Base-by-base conservation (phyloP, 2,888 invertebrate species). In the Abscondita cerata region DNA sequence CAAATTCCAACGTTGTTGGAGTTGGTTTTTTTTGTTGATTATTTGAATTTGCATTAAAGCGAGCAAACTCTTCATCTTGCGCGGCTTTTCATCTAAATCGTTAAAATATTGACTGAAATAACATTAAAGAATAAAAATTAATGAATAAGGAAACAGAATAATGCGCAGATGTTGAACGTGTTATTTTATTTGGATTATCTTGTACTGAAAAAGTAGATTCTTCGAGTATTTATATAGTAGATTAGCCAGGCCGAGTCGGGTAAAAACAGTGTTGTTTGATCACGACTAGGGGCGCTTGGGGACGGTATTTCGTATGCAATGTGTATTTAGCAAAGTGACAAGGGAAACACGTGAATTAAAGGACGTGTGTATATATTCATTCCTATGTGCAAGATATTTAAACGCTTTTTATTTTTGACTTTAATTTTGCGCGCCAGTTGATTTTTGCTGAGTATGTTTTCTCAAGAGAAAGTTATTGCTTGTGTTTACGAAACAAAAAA, bases 161-260 rank as follows among this genome's bases (percentile, higher is more conserved):
- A 72, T 65, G 68, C 70, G 67, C 72, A 73, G 74, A 73, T 73
- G 74, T 69, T 64, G 62, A 66, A 65, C 65, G 63, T 71, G 70
- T 72, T 72, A 72, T 73, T 73, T 70, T 75, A 71, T 75, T 75
- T 74, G 73, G 71, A 73, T 74, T 70, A 73, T 73, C 75, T 73
- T 74, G 68, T 67, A 66, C 65, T 59, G 68, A 69, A 73, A n/a
- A 72, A 72, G 71, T 73, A 70, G 72, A 69, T 72, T 72, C 70
- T 68, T 75, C 70, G 75, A 79, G 78, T 80, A 78, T 80, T 80
- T 79, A 78, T 75, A 74, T 74, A 78, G 75, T 75, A 78, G 78
- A 79, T 79, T 77, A 78, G 77, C 74, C 69, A 67, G 71, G 70
- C 70, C 71, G 71, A 68, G 68, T 71, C 72, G 69, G 72, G 75